Conservation (phyloP, 2,797 vertebrate genomes). For the Neosalanx taihuensis region DNA sequence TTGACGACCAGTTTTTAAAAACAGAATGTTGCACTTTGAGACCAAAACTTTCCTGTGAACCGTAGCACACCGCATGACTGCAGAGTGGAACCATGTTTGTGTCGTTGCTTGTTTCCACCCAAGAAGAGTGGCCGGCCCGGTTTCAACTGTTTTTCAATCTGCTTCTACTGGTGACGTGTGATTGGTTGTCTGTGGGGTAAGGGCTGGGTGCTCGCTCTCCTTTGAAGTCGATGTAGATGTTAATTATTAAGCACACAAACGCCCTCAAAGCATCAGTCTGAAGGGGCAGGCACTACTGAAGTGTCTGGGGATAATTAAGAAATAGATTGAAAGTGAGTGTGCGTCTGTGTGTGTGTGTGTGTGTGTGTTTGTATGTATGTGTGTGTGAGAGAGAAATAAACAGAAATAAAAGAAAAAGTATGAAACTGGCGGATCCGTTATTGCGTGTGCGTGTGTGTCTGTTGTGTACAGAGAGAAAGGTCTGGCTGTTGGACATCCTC, state of each 20-base stretch:
- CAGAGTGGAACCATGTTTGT: background rate
- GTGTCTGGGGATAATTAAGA: conserved; percentile 14
- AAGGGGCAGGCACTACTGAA: background rate
- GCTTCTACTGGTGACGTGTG: background rate
- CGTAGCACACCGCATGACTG: background rate
- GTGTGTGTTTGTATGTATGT: background rate
- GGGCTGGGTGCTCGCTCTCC: background rate
- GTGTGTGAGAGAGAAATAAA: background rate
- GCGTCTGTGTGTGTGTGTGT: background rate
- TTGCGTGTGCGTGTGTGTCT: conserved; percentile 6
- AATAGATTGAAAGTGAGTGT: background rate
- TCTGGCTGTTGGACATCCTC: conserved; percentile 8
- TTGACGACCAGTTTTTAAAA: conserved; percentile 42
- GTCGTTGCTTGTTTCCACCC: background rate
- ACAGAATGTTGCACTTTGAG: conserved; percentile 22
- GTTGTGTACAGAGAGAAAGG: background rate
- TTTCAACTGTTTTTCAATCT: background rate
- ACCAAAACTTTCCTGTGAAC: conserved; percentile 21
- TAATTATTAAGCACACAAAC: conserved; percentile 29
- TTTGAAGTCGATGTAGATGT: conserved; percentile 23
- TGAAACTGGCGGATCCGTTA: too few relatives aligned
- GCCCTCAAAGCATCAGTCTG: background rate
- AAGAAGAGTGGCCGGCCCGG: background rate
- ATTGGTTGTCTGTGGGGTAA: background rate
- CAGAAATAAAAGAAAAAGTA: background rate